Base-by-base conservation (phyloP, 2,113 vertebrate genomes). In the Erythrolamprus reginae region DNA sequence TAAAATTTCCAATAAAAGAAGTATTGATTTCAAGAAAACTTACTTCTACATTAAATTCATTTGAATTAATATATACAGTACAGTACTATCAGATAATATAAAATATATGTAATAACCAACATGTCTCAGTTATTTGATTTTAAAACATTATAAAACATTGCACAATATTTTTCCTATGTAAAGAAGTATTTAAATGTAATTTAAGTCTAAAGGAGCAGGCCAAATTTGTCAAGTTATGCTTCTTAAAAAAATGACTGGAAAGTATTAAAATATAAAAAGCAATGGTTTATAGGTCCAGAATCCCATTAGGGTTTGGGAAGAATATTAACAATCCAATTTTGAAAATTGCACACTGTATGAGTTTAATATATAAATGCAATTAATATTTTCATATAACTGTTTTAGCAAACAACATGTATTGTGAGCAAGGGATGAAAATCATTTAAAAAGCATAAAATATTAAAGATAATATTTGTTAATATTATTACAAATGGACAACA, bases 171-270 rank as follows among this genome's bases (percentile, higher is more conserved):
- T 38, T 91, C 89, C 28, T 51, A 55, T 51, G 4, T 50, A 21
- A 89, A 47, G 8, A 90, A 47, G 51, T 92, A 90, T 91, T 93
- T 90, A 9, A 84, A 84, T 42, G 91, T 85, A 88, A 90, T 10
- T 93, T 42, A 0, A n/a, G 51, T 2, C 61, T 33, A 47, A 61
- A 84, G 0, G 56, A 55, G 65, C 58, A 92, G 10, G 1, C 91
- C 1, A 2, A 88, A 4, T 55, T 87, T 10, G 48, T 86, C 77
- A 92, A 93, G 51, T 4, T 52, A 19, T 86, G 15, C 17, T 52
- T 86, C 50, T 47, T 92, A 5, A 52, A 89, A 92, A 90, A 85
- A 26, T 58, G 53, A 9, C 19, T 88, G 56, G 90, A 92, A 87
- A 6, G 45, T 47, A 47, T 51, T 50, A 38, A 53, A 55, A 19